Conservation (phyloP, 1,140 invertebrate genomes). For the Agrypnia vestita region DNA sequence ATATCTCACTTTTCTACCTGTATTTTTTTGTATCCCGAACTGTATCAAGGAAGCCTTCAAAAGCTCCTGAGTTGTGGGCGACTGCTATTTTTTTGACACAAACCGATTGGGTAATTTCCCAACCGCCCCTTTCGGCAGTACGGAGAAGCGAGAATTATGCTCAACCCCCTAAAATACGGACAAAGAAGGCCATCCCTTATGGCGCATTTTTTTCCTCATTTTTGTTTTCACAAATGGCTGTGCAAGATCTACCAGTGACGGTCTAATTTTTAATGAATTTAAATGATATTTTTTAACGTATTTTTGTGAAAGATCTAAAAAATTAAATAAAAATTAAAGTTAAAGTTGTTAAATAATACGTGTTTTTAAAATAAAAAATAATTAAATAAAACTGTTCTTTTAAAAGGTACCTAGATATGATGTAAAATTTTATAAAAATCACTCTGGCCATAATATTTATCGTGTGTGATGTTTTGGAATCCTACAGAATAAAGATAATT, state of each 20-base stretch:
- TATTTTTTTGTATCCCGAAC: neutral
- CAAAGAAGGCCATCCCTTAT: slow-evolving; percentile 28
- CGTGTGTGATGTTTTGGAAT: too few relatives aligned
- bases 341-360: too few relatives aligned
- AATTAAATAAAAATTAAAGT: too few relatives aligned
- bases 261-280: neutral
- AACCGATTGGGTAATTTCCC: slow-evolving; percentile 59
- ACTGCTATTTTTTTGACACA: slow-evolving; percentile 58
- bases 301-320: too few relatives aligned
- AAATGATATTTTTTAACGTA: too few relatives aligned
- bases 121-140: neutral
- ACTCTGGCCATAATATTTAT: too few relatives aligned
- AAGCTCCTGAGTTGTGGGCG: slow-evolving; percentile 47
- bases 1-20: neutral
- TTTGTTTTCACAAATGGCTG: slow-evolving; percentile 19
- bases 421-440: too few relatives aligned
- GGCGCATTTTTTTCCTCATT: slow-evolving; percentile 14
- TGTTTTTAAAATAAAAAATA: too few relatives aligned
- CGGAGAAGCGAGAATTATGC: slow-evolving; percentile 23
- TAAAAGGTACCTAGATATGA: too few relatives aligned
- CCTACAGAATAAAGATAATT: too few relatives aligned
- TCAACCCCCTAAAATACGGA: slow-evolving; percentile 10
- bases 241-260: slow-evolving; percentile 8
- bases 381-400: too few relatives aligned
- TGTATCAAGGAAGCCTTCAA: slow-evolving; percentile 1